phyloP scores from a whole-genome alignment of 2,888 invertebrate species.

The Epistrophe grossulariae region DNA sequence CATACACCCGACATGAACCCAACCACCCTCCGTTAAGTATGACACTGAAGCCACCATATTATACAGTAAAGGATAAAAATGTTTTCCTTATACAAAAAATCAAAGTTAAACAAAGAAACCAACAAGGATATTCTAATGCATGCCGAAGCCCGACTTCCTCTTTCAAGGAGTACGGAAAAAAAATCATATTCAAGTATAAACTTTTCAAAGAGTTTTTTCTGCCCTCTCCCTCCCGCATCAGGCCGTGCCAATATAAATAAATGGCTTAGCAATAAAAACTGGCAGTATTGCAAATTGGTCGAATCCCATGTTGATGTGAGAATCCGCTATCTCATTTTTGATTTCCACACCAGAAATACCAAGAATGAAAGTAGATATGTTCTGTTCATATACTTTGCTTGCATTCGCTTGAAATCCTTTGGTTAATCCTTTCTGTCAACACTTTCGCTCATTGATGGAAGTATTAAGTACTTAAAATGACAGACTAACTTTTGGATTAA shows the following conservation, averaged over 20 bases:
- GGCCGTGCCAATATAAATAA: conserved; percentile 11
- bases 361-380: conserved; percentile 14
- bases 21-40: conserved; percentile 61
- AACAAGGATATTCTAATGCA: conserved; percentile 53
- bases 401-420: conserved; percentile 41
- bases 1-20: conserved; percentile 67
- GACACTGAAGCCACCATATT: conserved; percentile 65
- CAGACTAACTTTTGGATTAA: conserved; percentile 55
- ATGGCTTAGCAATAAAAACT: conserved; percentile 20
- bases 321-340: conserved; percentile 36
- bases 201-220: conserved; percentile 38
- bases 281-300: conserved; percentile 52
- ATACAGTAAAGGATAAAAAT: conserved; percentile 66
- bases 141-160: neutral
- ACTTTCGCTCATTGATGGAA: conserved; percentile 18
- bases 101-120: conserved; percentile 64
- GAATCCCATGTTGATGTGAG: conserved; percentile 36
- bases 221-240: neutral
- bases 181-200: conserved; percentile 54
- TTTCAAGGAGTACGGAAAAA: conserved; percentile 28
- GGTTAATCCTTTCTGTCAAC: conserved; percentile 57
- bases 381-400: too few relatives aligned
- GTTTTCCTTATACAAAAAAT: conserved; percentile 41
- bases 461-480: conserved; percentile 44
- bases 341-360: conserved; percentile 38